Conservation (phyloP, 2,888 invertebrate species). For the Harpalus rubripes region DNA sequence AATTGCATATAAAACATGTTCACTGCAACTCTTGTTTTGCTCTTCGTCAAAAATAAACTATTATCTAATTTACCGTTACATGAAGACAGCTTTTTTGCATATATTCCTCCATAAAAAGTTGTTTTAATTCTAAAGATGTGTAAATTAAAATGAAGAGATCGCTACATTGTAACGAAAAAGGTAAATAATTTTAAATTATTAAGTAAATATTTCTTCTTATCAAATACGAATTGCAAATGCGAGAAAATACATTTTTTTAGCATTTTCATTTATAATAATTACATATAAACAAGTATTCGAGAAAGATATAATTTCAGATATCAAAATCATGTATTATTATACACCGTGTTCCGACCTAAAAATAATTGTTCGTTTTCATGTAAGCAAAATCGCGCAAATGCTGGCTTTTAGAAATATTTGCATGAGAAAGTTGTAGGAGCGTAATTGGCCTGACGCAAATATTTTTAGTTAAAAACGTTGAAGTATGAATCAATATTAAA, state of each 20-base stretch:
- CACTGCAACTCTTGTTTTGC: constrained; percentile 22
- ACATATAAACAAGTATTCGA: no score
- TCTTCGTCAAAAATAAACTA: constrained; percentile 26
- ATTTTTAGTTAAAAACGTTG: no score
- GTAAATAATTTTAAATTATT: background rate
- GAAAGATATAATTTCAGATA: no score
- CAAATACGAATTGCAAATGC: background rate
- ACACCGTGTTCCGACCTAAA: no score
- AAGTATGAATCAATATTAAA: no score
- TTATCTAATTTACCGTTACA: constrained; percentile 15
- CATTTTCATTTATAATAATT: no score
- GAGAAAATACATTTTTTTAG: background rate
- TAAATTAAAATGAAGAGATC: background rate
- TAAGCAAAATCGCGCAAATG: no score
- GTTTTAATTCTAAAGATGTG: background rate
- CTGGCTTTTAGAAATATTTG: no score
- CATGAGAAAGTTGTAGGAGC: no score
- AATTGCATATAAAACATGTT: constrained; percentile 46
- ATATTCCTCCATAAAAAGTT: background rate
- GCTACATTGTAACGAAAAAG: background rate
- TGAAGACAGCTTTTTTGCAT: background rate
- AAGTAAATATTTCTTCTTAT: background rate
- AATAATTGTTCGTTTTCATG: no score
- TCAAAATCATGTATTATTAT: no score
- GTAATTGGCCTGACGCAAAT: no score